Evolutionary conservation across 2,888 invertebrate species (phyloP).

Genomic region (Sthenelais limicola): DNA sequence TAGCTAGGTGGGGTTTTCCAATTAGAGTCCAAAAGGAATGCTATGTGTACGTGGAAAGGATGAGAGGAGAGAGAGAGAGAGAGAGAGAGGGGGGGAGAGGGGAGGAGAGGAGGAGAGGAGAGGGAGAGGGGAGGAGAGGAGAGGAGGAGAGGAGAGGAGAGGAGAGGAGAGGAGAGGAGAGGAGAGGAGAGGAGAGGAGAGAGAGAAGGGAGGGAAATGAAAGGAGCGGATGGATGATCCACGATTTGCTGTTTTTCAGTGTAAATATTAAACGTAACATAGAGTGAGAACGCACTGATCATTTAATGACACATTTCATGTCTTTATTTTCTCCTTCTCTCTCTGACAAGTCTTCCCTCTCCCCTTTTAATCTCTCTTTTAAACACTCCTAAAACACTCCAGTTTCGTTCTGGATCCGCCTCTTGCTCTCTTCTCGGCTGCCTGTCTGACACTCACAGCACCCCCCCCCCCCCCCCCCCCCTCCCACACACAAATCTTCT

Average conservation of each 20-base stretch:
- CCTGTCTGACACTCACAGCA: neutral
- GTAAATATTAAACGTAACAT: too few species aligned
- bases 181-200: neutral
- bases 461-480: neutral
- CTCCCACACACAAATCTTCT: neutral
- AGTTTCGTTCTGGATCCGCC: neutral
- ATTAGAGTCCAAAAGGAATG: constrained; percentile 8
- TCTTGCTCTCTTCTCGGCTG: neutral
- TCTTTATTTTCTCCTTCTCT: too few species aligned
- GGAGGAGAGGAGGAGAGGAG: neutral
- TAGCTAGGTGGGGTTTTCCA: constrained; percentile 15
- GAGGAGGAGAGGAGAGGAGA: neutral
- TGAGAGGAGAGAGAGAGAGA: neutral
- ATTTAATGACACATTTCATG: too few species aligned
- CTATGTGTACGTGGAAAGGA: neutral
- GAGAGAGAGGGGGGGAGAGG: constrained; percentile 1
- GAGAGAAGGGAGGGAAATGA: neutral
- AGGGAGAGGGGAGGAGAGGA: neutral
- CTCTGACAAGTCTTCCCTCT: neutral
- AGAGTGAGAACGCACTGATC: too few species aligned
- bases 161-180: constrained; percentile 6
- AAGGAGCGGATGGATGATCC: constrained; percentile 3
- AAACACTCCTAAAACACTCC: neutral
- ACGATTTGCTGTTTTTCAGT: too few species aligned
- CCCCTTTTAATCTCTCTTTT: neutral